Evolutionary conservation across 2,888 invertebrate species (phyloP).

Genomic region (Tetragnatha montana): DNA sequence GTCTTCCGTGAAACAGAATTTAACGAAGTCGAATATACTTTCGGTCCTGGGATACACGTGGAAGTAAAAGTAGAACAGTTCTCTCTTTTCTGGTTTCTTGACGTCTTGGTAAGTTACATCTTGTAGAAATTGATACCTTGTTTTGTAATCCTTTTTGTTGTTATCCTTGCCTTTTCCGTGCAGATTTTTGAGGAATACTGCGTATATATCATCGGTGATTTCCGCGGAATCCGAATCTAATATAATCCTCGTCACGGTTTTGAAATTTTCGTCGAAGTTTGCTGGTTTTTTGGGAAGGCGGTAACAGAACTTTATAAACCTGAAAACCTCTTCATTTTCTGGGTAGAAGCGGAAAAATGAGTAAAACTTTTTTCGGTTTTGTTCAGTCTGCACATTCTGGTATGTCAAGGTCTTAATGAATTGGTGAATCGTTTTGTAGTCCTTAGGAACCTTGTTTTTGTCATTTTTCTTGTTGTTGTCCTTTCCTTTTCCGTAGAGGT

Average conservation of each 20-base stretch:
- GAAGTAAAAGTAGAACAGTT: neutral
- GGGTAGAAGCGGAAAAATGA: neutral
- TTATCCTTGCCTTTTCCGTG: neutral
- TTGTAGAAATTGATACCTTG: neutral
- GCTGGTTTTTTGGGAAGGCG: neutral
- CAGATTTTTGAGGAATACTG: slow-evolving; percentile 4
- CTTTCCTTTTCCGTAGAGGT: neutral
- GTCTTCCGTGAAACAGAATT: neutral
- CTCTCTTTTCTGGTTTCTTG: neutral
- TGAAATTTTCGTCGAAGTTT: slow-evolving; percentile 1
- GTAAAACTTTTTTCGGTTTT: slow-evolving; percentile 15
- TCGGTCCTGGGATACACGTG: neutral
- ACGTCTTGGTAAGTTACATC: neutral
- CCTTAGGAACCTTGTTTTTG: neutral
- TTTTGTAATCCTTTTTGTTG: neutral
- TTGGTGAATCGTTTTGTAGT: neutral
- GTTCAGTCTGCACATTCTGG: neutral
- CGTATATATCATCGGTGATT: neutral
- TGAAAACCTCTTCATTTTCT: neutral
- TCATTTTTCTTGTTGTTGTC: neutral
- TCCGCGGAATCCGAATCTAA: neutral
- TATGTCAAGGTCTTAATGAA: slow-evolving; percentile 9
- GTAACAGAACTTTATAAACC: slow-evolving; percentile 20
- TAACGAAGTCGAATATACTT: neutral
- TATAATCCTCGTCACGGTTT: neutral